Evolutionary conservation across 1,140 invertebrate species (phyloP), one percentile per base, ranked within the genome.

Genomic region (Bombus fervidus): DNA sequence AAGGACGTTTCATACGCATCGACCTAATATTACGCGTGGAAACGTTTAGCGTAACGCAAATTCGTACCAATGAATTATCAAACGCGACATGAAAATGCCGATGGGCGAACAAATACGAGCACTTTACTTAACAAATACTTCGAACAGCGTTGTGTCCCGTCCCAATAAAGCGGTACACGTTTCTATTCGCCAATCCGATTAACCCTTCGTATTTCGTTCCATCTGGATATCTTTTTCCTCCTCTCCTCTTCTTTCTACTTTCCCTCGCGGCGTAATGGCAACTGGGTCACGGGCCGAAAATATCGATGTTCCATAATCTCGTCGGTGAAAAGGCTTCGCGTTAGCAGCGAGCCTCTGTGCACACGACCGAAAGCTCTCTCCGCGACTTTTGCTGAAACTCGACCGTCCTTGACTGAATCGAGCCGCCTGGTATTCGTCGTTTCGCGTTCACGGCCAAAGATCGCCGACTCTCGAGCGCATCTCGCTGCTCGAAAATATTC

Each of bases 341-440:
- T 82, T 83, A 37, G 85, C 34, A 37, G 85, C 34, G 71, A 83
- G 77, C 53, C 31, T 2, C 25, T n/a, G 57, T 71, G 43, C 86
- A 88, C 53, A 66, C 79, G 47, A 39, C 47, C 80, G n/a, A 81
- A 81, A 88, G 81, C 81, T 76, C 59, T 85, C 64, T 74, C 64
- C 34, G 71, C 64, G 39, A 25, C 66, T 78, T 80, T 62, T 57
- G 83, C 86, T 59, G 81, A 80, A 76, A 85, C 71, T 84, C 81
- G 81, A 71, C 87, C 86, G 87, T 69, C 86, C 86, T 88, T 88
- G 86, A 88, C 87, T 88, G 76, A 22, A 66, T 88, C 86, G 87
- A 88, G 83, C 81, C 59, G 41, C 53, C 8, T 0, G 66, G 31
- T 68, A 62, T 72, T 80, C 47, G 66, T 57, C 83, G 76, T 88